Evolutionary conservation across 2,888 invertebrate species (phyloP), one percentile per base, ranked within the genome.

Genomic region (Dinocampus coccinellae): DNA sequence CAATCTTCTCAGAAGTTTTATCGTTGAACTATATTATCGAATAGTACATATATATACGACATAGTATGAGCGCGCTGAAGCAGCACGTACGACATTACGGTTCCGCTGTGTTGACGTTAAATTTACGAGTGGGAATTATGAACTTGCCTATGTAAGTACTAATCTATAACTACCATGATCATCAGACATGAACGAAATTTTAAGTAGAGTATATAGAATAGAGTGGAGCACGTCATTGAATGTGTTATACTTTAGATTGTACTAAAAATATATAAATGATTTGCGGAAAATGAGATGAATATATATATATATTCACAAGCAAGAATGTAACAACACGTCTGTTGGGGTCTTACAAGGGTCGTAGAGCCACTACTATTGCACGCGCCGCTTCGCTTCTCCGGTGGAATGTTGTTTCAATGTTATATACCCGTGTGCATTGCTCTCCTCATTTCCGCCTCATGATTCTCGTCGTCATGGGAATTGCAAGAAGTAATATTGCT

Each of bases 371-470:
- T 60, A 70, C 69, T 16, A 33, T 9, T 69, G 52, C 34, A 77
- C 79, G 81, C 81, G 78, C 79, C 81, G 83, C 83, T 82, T 83
- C 83, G 79, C 77, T 83, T 81, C 79, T 79, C 81, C 71, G 77
- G 73, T 76, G 83, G 83, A 83, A 83, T 83, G 83, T 79, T 73
- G 79, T 78, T 80, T 70, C 79, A 73, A 79, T 78, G 77, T 82
- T 81, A 42, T 63, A 70, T 57, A 58, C 61, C 47, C 7, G 47
- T 47, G 47, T 47, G 47, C 47, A 24, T 55, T 63, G 60, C 58
- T 62, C 47, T 47, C 36, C 47, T 39, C 57, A 58, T 69, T 67
- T 57, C 42, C 55, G 6, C 36, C 65, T 64, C n/a, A 16, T 65
- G 26, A 33, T 33, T 33, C 33, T 34, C 34, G 58, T 34, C 47